Evolutionary conservation across 2,888 invertebrate species (phyloP).

Genomic region (Macrophya alboannulata): DNA sequence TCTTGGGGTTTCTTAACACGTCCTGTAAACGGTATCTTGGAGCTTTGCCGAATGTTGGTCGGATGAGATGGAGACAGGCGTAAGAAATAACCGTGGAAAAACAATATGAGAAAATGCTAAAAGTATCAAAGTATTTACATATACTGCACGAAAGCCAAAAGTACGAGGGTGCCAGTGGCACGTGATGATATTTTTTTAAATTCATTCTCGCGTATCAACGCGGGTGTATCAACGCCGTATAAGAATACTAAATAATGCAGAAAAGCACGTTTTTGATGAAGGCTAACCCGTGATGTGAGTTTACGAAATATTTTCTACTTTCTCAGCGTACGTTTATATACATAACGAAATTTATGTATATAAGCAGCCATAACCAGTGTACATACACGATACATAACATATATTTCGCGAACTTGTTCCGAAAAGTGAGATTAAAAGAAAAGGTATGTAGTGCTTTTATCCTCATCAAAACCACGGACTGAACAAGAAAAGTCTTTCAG

Average conservation of each 20-base stretch:
- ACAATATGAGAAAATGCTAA: not conserved
- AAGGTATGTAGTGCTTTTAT: not conserved
- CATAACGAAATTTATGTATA: not conserved
- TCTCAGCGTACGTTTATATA: not conserved
- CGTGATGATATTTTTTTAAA: conserved; percentile 20
- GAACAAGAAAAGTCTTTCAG: conserved; percentile 26
- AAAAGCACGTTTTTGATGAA: conserved; percentile 17
- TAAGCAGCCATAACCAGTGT: not conserved
- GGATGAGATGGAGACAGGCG: not conserved
- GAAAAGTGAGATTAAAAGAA: conserved; percentile 12
- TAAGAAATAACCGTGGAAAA: not conserved
- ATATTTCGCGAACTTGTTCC: not conserved
- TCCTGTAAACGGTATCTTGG: not conserved
- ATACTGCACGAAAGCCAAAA: conserved; percentile 23
- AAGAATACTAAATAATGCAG: not conserved
- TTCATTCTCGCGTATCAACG: not conserved
- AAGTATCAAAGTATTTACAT: not conserved
- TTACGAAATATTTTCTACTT: not conserved
- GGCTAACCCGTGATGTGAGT: not conserved
- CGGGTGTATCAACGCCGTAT: not conserved
- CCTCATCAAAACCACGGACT: not conserved
- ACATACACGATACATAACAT: not conserved
- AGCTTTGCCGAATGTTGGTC: not conserved
- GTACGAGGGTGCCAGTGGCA: not conserved
- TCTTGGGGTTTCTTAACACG: not conserved